Evolutionary conservation across 53 echinoderm and acorn worm species (phyloP), one percentile per base, ranked within the genome.

Genomic region (Hippasteria phrygiana): DNA sequence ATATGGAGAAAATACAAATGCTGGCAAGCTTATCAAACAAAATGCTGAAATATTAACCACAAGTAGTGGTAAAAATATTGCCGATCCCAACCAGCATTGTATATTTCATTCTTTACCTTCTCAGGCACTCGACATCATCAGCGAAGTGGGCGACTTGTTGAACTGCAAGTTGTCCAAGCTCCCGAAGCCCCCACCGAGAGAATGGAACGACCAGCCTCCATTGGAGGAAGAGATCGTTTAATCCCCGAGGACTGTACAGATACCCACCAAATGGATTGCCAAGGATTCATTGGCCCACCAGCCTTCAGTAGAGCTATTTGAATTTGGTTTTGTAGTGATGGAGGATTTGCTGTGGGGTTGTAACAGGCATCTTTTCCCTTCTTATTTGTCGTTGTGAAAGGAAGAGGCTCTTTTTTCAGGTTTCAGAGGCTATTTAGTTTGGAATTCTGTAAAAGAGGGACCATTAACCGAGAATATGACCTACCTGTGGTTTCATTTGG

Each of bases 111-210:
- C 38, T 47, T 75, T 1, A 41, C 47, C 17, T n/a, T 69, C 39
- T 6, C 90, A 98, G 98, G 95, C 98, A 26, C 63, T 98, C 17
- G 82, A 92, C 34, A 78, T 92, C 12, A 87, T 98, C 13, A 91
- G 90, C 62, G 95, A 98, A 41, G 91, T 93, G 45, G 95, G 95
- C 27, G 93, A 92, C 74, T 28, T 89, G 66, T 55, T 95, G 20
- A 51, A 55, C 83, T 73, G 90, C 55, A 95, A 93, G 62, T 90
- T 88, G 40, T 93, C 93, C 64, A 89, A 71, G 53, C 70, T 85
- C n/a, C 85, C 85, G 1, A 85, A 85, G 38, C 85, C 85, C 47
- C 70, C 70, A 53, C 85, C 85, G 18, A 69, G 71, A 0, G 85
- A 70, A 34, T 85, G 85, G 85, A 53, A 47, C 26, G 85, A 85